phyloP scores from a whole-genome alignment of 1,140 invertebrate species.

The Halictus rubicundus region DNA sequence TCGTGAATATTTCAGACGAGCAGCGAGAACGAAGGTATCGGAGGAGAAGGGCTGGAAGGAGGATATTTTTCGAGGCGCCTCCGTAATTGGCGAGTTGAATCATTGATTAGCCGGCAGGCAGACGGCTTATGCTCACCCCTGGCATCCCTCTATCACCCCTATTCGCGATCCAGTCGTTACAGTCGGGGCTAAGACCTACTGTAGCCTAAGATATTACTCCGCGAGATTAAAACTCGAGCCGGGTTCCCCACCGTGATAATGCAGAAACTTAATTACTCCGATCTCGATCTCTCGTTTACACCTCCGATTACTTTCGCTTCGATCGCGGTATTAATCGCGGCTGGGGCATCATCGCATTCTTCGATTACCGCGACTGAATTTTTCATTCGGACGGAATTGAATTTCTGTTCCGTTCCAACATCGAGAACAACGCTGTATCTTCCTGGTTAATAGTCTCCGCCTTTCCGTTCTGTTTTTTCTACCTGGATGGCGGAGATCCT shows the following conservation, averaged over 20 bases:
- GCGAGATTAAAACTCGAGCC: conserved; percentile 68
- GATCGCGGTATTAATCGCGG: too few relatives aligned
- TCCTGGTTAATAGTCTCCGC: too few relatives aligned
- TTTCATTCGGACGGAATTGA: too few relatives aligned
- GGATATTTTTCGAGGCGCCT: conserved; percentile 71
- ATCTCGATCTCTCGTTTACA: background rate
- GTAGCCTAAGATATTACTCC: conserved; percentile 72
- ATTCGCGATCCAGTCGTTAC: conserved; percentile 45
- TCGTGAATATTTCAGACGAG: conserved; percentile 69
- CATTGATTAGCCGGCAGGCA: conserved; percentile 72
- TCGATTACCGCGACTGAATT: too few relatives aligned
- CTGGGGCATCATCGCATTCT: too few relatives aligned
- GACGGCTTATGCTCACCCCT: conserved; percentile 66
- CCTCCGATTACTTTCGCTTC: background rate
- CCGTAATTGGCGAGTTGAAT: conserved; percentile 74
- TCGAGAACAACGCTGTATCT: too few relatives aligned
- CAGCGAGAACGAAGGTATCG: conserved; percentile 23
- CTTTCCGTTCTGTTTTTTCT: too few relatives aligned
- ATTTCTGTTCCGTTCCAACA: too few relatives aligned
- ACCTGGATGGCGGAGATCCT: background rate
- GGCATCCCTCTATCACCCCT: conserved; percentile 33
- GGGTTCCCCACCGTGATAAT: conserved; percentile 62
- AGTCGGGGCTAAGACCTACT: conserved; percentile 61
- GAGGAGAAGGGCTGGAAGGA: conserved; percentile 22
- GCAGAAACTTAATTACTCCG: conserved; percentile 69